phyloP scores from a whole-genome alignment of 1,140 invertebrate genomes.

The Pomacea maculata region DNA sequence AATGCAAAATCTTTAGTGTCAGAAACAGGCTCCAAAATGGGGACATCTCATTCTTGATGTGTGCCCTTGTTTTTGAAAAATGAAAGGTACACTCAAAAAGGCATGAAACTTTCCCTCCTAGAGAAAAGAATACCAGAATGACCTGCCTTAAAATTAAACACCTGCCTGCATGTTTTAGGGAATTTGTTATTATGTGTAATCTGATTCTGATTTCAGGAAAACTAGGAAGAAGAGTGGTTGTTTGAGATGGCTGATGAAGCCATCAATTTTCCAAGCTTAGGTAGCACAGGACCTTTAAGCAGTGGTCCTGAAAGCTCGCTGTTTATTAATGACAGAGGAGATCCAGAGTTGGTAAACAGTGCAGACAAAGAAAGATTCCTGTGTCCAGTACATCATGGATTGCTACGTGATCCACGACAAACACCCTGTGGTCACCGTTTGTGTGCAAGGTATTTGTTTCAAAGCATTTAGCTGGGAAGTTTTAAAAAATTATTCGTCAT shows the following conservation, averaged over 20 bases:
- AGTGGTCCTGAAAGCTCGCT: neutral
- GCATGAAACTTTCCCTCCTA: no score
- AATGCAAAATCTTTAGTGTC: no score
- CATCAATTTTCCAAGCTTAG: constrained; percentile 4
- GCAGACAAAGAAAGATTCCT: neutral
- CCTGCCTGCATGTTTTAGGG: neutral
- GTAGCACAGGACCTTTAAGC: neutral
- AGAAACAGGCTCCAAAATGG: no score
- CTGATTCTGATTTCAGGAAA: no score
- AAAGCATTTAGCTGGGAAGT: no score
- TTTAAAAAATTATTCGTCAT: no score
- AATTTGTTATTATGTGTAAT: neutral
- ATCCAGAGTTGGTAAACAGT: constrained; percentile 11
- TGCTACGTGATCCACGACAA: constrained; percentile 7
- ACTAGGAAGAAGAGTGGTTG: no score
- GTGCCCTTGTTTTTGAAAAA: no score
- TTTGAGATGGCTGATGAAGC: neutral
- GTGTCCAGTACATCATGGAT: neutral
- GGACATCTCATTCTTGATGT: no score
- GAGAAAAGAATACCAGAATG: no score
- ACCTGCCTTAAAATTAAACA: neutral
- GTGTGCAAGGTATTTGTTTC: constrained; percentile 2
- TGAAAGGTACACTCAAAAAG: no score
- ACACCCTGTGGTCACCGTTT: constrained; percentile 15
- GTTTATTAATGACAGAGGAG: neutral